A percentile compares a stretch with the other conserved stretches of the same genome.
phyloP scores from a whole-genome alignment of 1,140 invertebrate genomes.

The Leptinotarsa defecta region DNA sequence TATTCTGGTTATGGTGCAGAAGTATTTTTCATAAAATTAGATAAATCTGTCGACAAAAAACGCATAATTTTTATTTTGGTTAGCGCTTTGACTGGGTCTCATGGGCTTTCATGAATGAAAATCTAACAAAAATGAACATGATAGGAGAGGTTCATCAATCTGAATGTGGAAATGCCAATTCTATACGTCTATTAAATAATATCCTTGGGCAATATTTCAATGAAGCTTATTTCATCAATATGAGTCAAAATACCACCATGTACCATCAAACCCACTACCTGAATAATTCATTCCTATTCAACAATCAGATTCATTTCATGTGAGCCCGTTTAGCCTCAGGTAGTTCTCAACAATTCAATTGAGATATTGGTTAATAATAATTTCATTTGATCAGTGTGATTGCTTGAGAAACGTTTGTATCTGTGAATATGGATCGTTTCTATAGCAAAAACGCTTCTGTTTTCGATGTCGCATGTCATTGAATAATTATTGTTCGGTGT shows the following conservation, averaged over 20 bases:
- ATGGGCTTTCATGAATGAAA: neutral
- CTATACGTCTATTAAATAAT: too few relatives aligned
- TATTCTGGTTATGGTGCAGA: too few relatives aligned
- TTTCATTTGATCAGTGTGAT: neutral
- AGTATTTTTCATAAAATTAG: too few relatives aligned
- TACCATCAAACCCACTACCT: too few relatives aligned
- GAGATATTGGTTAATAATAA: too few relatives aligned
- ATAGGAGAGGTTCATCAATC: neutral
- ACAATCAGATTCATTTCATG: neutral
- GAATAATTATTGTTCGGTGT: slow-evolving; percentile 46
- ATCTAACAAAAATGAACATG: neutral
- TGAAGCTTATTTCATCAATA: too few relatives aligned
- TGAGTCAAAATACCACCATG: too few relatives aligned
- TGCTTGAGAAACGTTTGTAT: neutral
- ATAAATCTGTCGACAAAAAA: neutral
- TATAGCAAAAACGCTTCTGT: slow-evolving; percentile 25
- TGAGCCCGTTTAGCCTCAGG: neutral
- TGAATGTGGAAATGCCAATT: too few relatives aligned
- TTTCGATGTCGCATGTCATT: slow-evolving; percentile 49
- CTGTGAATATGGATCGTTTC: slow-evolving; percentile 11
- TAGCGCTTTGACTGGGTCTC: neutral
- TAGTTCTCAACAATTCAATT: neutral
- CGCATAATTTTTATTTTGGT: neutral
- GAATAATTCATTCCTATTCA: too few relatives aligned
- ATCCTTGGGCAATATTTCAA: too few relatives aligned